These are phyloP conservation scores for Yoshiicerus persimilis DNA, from an alignment of 1,140 invertebrate species.

Conservation along the genomic window DNA sequence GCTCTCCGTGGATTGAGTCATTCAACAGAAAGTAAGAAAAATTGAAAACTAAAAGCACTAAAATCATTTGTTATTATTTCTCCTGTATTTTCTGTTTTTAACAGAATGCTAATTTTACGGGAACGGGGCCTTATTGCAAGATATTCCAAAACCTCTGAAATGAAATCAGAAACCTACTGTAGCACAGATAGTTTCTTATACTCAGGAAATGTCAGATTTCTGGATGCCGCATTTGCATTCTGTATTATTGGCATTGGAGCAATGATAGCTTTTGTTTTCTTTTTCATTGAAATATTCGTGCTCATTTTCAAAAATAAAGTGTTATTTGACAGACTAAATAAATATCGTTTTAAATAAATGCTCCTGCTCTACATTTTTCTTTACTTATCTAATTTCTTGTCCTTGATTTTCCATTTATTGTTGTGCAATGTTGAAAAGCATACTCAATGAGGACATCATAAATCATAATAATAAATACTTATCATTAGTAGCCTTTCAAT, in stretches of 20 bases:
- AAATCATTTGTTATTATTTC: not conserved
- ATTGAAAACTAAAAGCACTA: not conserved
- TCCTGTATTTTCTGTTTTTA: not conserved
- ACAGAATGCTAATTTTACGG: not conserved
- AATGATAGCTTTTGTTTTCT: not conserved
- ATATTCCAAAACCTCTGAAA: not conserved
- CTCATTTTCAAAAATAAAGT: not conserved
- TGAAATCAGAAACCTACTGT: not conserved
- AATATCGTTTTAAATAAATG: too few species aligned
- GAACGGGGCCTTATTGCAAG: not conserved
- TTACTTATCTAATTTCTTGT: too few species aligned
- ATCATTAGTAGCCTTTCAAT: too few species aligned
- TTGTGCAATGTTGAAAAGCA: too few species aligned
- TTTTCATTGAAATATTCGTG: not conserved
- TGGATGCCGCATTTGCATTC: not conserved
- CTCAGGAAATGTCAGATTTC: not conserved
- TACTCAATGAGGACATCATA: too few species aligned
- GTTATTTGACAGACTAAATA: not conserved
- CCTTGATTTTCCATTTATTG: too few species aligned
- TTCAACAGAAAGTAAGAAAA: not conserved
- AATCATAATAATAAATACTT: too few species aligned
- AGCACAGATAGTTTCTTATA: not conserved
- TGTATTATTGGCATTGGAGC: not conserved
- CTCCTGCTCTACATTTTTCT: too few species aligned
- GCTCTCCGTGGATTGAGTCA: not conserved